Base-by-base conservation (phyloP, 2,888 invertebrate genomes). In the Drosophila cognata region DNA sequence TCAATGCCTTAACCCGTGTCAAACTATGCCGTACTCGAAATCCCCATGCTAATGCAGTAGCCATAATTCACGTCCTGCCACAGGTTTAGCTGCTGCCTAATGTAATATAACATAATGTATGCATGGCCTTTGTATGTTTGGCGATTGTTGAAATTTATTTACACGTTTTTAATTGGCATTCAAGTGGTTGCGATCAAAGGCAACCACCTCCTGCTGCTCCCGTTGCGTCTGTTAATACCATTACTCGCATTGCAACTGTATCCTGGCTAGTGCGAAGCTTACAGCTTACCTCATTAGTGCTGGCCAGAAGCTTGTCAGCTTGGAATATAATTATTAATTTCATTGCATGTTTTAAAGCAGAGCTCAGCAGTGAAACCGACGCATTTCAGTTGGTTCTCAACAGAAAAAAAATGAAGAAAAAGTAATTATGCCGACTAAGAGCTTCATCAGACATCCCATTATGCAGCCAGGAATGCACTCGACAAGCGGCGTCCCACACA, bases 341-440 rank as follows among this genome's bases (percentile, higher is more conserved):
- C 62, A 79, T 77, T 79, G 18, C 65, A 55, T 65, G 51, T 65
- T 65, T 53, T 71, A 53, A 58, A 53, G 61, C 69, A 64, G 50
- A 43, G 61, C 60, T 62, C 43, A 66, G 50, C 51, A 16, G 53
- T 11, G 61, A 31, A 43, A 25, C 28, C 21, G 29, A 56, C 31
- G 69, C 52, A 59, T 81, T 79, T 82, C 84, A 79, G 72, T 79
- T 79, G 70, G 74, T 51, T 7, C 46, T 56, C 59, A 46, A 25
- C 21, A 41, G 36, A 63, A 71, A 38, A 36, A 56, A 16, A 53
- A 53, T 33, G 5, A 46, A 46, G 52, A 79, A 85, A 88, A 88
- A 90, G 88, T 89, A 89, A 89, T 89, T 89, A 89, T 84, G 89
- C 79, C 88, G 89, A 89, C 89, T 89, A 89, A 89, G 89, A 88